Evolutionary conservation across 2,797 vertebrate genomes (phyloP).

Genomic region (Halcyon leucocephala): DNA sequence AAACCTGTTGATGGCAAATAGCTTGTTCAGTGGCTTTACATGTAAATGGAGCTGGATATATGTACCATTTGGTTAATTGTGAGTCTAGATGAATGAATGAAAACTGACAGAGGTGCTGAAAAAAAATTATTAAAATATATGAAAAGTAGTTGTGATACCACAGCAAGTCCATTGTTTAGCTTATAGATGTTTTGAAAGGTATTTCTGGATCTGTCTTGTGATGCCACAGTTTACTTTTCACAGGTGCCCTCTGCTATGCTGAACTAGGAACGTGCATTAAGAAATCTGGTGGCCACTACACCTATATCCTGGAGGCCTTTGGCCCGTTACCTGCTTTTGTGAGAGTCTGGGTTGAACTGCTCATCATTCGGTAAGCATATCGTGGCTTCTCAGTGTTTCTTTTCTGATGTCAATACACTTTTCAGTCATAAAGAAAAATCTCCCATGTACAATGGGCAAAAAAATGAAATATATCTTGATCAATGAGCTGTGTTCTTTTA

Average conservation of each 20-base stretch:
- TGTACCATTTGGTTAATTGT: not conserved
- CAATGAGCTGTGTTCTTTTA: not conserved
- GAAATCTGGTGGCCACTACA: slow-evolving; percentile 97
- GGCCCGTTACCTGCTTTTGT: slow-evolving; percentile 92
- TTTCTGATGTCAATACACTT: not conserved
- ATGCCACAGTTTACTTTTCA: not conserved
- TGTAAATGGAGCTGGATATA: not conserved
- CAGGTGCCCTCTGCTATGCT: slow-evolving; percentile 94
- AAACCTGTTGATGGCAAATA: not conserved
- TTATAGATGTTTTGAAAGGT: not conserved
- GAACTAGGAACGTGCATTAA: slow-evolving; percentile 94
- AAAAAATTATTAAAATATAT: not conserved
- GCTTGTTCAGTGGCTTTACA: not conserved
- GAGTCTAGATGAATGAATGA: not conserved
- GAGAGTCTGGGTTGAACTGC: slow-evolving; percentile 91
- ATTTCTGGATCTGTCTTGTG: not conserved
- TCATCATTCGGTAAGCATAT: slow-evolving; percentile 89
- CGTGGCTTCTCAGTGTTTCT: not conserved
- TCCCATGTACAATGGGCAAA: not conserved
- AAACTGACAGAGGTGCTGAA: not conserved
- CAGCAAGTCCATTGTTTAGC: not conserved
- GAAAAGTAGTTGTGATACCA: not conserved
- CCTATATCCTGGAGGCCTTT: slow-evolving; percentile 93
- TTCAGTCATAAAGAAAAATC: not conserved
- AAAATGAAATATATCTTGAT: not conserved